These are phyloP conservation scores for Aplysina aerophoba DNA, from an alignment of 37 sponge, comb jelly and placozoan species.

Conservation along the genomic window DNA sequence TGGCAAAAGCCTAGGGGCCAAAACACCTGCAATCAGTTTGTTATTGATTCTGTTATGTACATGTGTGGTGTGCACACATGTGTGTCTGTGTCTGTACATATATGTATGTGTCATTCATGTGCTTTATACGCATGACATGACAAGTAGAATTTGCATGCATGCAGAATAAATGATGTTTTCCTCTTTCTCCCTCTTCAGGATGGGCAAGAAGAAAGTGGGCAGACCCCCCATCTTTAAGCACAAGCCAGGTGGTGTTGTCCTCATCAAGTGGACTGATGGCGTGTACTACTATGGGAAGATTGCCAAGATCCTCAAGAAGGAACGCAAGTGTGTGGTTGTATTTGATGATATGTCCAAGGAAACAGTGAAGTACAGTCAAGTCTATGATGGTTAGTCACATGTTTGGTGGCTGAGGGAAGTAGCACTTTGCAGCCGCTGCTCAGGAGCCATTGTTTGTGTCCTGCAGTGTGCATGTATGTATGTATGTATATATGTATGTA, in stretches of 20 bases:
- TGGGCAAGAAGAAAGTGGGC: neutral
- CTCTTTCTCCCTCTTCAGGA: too few relatives aligned
- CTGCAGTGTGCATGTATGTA: neutral
- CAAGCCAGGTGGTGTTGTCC: constrained; percentile 69
- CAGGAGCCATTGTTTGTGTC: neutral
- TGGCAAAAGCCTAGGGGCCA: too few relatives aligned
- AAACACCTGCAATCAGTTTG: too few relatives aligned
- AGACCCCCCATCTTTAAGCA: constrained; percentile 12
- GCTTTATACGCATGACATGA: too few relatives aligned
- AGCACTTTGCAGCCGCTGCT: neutral
- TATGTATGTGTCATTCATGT: too few relatives aligned
- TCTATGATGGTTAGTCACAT: constrained; percentile 80
- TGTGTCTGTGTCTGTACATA: too few relatives aligned
- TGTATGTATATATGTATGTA: neutral
- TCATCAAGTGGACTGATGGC: constrained; percentile 88
- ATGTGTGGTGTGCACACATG: too few relatives aligned
- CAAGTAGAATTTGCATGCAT: too few relatives aligned
- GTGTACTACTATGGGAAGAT: constrained; percentile 91
- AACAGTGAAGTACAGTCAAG: constrained; percentile 67
- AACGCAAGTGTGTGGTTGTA: constrained; percentile 68
- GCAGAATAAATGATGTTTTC: too few relatives aligned
- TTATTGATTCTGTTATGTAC: too few relatives aligned
- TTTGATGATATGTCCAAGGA: constrained; percentile 87
- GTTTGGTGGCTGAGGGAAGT: neutral
- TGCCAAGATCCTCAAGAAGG: constrained; percentile 59